Conservation (phyloP, 2,113 vertebrate genomes). For the Bubo blakistoni region DNA sequence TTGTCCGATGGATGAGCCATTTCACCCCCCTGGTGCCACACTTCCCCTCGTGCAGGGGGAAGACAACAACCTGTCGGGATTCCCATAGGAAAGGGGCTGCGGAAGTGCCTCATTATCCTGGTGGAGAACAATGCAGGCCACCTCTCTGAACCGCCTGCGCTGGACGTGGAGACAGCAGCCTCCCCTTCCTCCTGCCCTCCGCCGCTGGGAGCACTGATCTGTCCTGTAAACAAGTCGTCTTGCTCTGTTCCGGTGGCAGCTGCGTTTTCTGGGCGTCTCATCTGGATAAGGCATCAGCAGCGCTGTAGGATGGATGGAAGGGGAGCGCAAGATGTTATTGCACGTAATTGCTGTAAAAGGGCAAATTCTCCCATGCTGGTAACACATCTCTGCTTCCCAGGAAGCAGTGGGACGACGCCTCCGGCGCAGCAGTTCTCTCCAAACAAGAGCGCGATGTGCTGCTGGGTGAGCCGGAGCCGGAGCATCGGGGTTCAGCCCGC, state of each 20-base stretch:
- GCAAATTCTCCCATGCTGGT: neutral
- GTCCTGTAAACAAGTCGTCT: slow-evolving; percentile 14
- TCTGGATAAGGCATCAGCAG: slow-evolving; percentile 13
- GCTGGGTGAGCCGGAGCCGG: neutral
- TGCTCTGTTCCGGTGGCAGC: neutral
- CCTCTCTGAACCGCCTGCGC: neutral
- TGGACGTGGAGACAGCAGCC: neutral
- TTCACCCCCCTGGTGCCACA: neutral
- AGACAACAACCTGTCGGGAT: neutral
- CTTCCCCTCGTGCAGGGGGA: neutral
- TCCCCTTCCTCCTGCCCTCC: neutral
- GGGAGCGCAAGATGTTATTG: slow-evolving; percentile 5
- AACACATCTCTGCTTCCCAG: neutral
- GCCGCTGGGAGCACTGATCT: accelerated
- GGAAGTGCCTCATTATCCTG: slow-evolving; percentile 17
- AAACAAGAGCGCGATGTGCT: neutral
- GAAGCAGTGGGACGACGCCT: neutral
- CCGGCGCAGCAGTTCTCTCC: neutral
- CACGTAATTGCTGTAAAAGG: neutral
- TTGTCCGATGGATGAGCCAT: accelerated
- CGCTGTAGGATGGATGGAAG: neutral
- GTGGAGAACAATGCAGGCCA: slow-evolving; percentile 20
- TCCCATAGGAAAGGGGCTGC: slow-evolving; percentile 21
- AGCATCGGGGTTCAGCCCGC: neutral
- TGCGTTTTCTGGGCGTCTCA: neutral